Conservation (phyloP, 2,113 vertebrate genomes). For the Probosciger aterrimus region DNA sequence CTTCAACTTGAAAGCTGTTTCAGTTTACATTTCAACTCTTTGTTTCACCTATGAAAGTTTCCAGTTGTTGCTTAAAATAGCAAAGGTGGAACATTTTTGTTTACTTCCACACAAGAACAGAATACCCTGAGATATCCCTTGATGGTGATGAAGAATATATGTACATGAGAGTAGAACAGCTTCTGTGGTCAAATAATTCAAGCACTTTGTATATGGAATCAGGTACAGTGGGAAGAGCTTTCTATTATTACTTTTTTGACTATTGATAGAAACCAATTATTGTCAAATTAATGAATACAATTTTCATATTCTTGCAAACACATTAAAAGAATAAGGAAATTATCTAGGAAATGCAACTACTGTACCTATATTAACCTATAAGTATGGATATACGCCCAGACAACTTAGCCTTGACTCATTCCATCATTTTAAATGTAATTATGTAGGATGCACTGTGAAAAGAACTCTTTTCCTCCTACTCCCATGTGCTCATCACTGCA, state of each 20-base stretch:
- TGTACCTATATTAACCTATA: not conserved
- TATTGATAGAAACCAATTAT: not conserved
- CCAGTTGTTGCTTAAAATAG: constrained; percentile 62
- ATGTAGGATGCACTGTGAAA: not conserved
- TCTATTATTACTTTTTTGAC: not conserved
- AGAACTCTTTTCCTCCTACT: not conserved
- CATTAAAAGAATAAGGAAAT: not conserved
- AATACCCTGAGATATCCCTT: constrained; percentile 19
- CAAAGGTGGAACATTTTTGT: constrained; percentile 43
- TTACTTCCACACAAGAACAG: constrained; percentile 61
- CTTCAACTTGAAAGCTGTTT: constrained; percentile 12
- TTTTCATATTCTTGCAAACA: not conserved
- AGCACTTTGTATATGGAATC: not conserved
- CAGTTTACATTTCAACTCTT: constrained; percentile 57
- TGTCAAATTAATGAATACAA: not conserved
- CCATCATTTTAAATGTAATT: not conserved
- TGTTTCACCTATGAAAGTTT: constrained; percentile 49
- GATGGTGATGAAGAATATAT: constrained; percentile 12
- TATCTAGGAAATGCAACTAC: not conserved
- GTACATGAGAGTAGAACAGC: not conserved
- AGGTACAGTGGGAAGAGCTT: not conserved
- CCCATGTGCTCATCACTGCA: not conserved
- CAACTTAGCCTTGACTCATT: not conserved
- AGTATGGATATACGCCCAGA: not conserved
- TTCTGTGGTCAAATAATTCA: not conserved